Base-by-base conservation (phyloP, 2,797 vertebrate species). In the Setipinna tenuifilis region DNA sequence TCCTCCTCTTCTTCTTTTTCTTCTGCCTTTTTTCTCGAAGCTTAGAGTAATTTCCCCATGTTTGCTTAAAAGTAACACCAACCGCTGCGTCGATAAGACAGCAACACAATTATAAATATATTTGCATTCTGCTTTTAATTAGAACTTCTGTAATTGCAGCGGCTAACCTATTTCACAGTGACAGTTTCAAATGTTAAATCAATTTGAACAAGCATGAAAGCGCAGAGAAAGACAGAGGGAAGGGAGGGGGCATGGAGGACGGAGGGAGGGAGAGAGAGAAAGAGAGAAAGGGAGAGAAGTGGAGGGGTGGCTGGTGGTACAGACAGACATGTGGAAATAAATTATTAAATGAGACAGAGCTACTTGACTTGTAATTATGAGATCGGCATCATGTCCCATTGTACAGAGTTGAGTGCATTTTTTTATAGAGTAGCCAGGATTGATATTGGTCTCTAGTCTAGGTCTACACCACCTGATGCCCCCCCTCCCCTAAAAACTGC, bases 121-220 rank as follows among this genome's bases (percentile, higher is more conserved):
- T 95, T 94, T 95, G 92, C 92, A 93, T 94, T 93, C 89, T 90
- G 86, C 89, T 94, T 95, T 95, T 95, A 95, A 96, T 96, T 94
- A 94, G 92, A 92, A 92, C 90, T 90, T 94, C 91, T 92, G 91
- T 93, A 94, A 95, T 94, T 93, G 91, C 84, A 10, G 87, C 83
- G 84, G 91, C 93, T 89, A 95, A 94, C 92, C 92, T 94, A 92
- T 94, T 95, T 94, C 93, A 90, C 91, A 89, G 88, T 89, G 91
- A 94, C 94, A 93, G 92, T 94, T 94, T 94, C 86, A 91, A 91
- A 95, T 94, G 90, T 94, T 90, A 92, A 95, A 94, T 94, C 91
- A 93, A 94, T 93, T 94, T 94, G 88, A 91, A 90, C 90, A 93
- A 90, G 92, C 91, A 90, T 90, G 90, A 93, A 93, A 92, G 41